Conservation (phyloP, 2,113 vertebrate genomes). For the Menura novaehollandiae region DNA sequence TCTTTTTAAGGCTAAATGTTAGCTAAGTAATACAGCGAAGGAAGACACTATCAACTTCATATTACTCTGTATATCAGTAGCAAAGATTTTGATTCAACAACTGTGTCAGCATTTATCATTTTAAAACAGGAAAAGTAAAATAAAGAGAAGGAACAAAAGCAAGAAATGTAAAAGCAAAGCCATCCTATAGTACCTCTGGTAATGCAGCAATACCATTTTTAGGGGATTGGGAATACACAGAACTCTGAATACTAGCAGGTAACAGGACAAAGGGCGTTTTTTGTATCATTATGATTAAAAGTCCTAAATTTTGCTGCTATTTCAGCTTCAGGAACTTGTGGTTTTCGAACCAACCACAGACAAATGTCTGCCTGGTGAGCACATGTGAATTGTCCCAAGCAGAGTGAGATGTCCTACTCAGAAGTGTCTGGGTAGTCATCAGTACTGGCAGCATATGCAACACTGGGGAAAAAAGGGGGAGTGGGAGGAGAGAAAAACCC, state of each 20-base stretch:
- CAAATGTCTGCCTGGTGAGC: conserved; percentile 64
- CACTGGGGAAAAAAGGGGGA: not conserved
- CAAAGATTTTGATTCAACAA: not conserved
- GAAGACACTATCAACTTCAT: not conserved
- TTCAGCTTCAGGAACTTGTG: conserved; percentile 54
- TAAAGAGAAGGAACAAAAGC: not conserved
- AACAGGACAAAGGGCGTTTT: not conserved
- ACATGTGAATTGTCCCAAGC: conserved; percentile 60
- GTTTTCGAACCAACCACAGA: conserved; percentile 48
- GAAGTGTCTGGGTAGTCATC: conserved; percentile 61
- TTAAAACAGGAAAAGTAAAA: not conserved
- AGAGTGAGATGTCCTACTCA: conserved; percentile 63
- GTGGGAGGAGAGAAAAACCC: conserved; percentile 20
- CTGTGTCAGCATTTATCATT: not conserved
- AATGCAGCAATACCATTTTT: not conserved
- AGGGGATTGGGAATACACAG: not conserved
- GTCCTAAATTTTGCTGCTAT: not conserved
- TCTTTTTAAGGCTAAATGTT: not conserved
- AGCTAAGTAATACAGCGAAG: not conserved
- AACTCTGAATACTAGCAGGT: not conserved
- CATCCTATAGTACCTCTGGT: not conserved
- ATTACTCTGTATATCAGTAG: not conserved
- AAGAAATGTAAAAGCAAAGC: not conserved
- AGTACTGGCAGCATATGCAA: conserved; percentile 47
- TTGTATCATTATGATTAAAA: not conserved